phyloP scores from a whole-genome alignment of 1,140 invertebrate species.

The Drosophila guanche region DNA sequence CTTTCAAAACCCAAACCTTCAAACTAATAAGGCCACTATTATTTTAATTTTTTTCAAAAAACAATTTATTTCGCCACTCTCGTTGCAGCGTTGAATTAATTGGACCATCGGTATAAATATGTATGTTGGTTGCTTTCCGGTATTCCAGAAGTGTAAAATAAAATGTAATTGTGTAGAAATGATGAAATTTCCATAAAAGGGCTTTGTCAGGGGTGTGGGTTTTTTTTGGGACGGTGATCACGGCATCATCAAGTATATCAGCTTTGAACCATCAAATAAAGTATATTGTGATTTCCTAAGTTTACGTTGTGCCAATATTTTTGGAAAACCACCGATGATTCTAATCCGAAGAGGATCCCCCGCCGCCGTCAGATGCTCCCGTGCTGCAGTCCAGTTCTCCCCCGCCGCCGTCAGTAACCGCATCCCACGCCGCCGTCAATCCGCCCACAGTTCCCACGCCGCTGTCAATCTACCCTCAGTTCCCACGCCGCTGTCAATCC shows the following conservation, averaged over 20 bases:
- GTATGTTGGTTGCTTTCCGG: conserved; percentile 51
- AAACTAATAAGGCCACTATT: conserved; percentile 16
- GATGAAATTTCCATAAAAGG: conserved; percentile 62
- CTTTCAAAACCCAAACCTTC: conserved; percentile 14
- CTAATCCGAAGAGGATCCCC: conserved; percentile 32
- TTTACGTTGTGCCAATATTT: conserved; percentile 8
- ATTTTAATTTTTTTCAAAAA: conserved; percentile 57
- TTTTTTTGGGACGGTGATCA: conserved; percentile 31
- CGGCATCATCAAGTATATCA: conserved; percentile 64
- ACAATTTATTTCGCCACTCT: conserved; percentile 49
- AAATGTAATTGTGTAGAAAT: conserved; percentile 42
- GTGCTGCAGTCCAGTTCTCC: conserved; percentile 48
- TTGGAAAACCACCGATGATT: conserved; percentile 65
- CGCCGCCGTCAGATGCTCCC: conserved; percentile 46
- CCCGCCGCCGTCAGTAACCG: conserved; percentile 45
- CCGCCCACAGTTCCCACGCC: conserved; percentile 54
- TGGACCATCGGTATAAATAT: conserved; percentile 58
- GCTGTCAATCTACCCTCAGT: conserved; percentile 50
- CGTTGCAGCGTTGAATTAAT: conserved; percentile 27
- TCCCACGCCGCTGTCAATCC: conserved; percentile 65
- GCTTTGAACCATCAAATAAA: conserved; percentile 61
- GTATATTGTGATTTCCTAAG: conserved; percentile 9
- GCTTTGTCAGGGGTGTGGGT: conserved; percentile 49
- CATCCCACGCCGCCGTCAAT: conserved; percentile 30
- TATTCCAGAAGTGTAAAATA: conserved; percentile 69